Evolutionary conservation across 2,113 vertebrate genomes (phyloP).

Genomic region (Cyprichromis sp.): DNA sequence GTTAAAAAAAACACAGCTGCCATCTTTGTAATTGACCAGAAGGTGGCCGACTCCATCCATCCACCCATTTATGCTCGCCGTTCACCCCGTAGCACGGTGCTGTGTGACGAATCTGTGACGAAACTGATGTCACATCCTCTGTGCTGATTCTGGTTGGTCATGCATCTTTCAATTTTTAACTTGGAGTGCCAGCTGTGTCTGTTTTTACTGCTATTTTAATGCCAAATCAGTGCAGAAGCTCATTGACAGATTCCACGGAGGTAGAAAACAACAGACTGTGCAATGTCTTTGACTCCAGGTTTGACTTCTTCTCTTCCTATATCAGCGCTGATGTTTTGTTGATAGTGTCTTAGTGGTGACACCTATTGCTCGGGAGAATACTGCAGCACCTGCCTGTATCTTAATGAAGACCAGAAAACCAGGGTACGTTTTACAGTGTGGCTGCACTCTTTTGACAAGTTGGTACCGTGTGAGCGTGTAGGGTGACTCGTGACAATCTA

Average conservation of each 20-base stretch:
- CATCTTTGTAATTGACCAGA: not conserved
- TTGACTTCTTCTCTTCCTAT: not conserved
- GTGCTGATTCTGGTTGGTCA: not conserved
- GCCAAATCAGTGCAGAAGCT: not conserved
- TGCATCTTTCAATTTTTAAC: rapidly evolving
- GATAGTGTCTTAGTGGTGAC: not conserved
- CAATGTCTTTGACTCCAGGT: not conserved
- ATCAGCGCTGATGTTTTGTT: not conserved
- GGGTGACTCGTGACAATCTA: not conserved
- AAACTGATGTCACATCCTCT: not conserved
- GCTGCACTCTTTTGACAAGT: not conserved
- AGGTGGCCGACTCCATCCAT: not conserved
- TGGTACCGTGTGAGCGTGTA: not conserved
- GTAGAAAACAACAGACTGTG: not conserved
- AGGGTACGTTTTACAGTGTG: not conserved
- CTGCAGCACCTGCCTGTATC: not conserved
- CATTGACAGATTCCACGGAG: not conserved
- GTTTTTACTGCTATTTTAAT: not conserved
- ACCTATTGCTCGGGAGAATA: not conserved
- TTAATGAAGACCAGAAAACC: not conserved
- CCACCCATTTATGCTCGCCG: not conserved
- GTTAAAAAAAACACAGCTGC: not conserved
- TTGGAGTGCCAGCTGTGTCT: not conserved
- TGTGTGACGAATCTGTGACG: not conserved
- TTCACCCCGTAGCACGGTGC: rapidly evolving